Evolutionary conservation across 2,113 vertebrate genomes (phyloP).

Genomic region (Tamias sibiricus): DNA sequence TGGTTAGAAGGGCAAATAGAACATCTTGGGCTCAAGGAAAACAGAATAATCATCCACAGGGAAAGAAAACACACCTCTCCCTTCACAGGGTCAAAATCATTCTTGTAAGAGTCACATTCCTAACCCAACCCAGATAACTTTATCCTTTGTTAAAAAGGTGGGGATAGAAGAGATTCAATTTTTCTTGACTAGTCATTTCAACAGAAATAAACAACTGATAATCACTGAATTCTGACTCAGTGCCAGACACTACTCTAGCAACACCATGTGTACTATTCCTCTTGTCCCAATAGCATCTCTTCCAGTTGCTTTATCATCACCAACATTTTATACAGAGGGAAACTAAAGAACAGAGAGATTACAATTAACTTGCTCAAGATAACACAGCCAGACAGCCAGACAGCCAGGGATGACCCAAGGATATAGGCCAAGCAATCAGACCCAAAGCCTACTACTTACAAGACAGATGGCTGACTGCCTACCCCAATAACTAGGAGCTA

Average conservation of each 20-base stretch:
- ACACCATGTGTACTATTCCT: background rate
- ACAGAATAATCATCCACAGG: background rate
- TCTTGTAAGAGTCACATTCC: background rate
- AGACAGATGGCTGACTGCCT: background rate
- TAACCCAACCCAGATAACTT: background rate
- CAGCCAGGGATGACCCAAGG: background rate
- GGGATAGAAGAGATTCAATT: background rate
- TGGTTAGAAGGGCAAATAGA: background rate
- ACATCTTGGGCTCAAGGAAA: background rate
- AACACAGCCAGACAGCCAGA: background rate
- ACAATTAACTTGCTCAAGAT: background rate
- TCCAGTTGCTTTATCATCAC: background rate
- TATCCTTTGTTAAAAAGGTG: background rate
- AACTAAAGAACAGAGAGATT: background rate
- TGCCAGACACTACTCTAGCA: background rate
- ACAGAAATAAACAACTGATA: background rate
- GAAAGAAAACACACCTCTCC: background rate
- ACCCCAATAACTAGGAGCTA: background rate
- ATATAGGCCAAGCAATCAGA: background rate
- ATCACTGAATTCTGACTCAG: background rate
- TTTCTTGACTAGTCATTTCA: background rate
- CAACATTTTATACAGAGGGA: background rate
- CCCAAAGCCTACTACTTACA: background rate
- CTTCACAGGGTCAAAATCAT: background rate
- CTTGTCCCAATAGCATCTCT: background rate